phyloP scores from a whole-genome alignment of 2,113 vertebrate genomes.

The Choloepus hoffmanni region DNA sequence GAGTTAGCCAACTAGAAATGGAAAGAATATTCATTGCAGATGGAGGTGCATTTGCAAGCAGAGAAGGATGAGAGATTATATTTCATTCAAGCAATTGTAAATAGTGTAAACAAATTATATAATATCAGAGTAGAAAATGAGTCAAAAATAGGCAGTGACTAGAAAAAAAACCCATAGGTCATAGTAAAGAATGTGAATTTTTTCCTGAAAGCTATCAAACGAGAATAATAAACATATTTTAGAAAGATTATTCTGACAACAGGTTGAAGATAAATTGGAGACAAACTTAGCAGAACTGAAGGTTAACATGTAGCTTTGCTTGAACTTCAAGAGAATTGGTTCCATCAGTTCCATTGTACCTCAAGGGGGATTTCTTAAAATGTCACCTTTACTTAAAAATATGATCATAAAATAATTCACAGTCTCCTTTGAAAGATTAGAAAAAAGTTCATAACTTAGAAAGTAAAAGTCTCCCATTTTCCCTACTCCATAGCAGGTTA shows the following conservation, averaged over 20 bases:
- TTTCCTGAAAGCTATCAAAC: constrained; percentile 11
- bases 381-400: constrained; percentile 52
- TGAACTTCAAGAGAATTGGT: constrained; percentile 37
- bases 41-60: background rate
- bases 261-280: background rate
- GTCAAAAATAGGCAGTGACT: background rate
- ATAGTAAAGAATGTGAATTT: background rate
- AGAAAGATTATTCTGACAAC: constrained; percentile 18
- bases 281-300: background rate
- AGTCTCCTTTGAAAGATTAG: background rate
- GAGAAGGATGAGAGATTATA: background rate
- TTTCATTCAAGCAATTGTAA: background rate
- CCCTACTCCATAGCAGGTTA: background rate
- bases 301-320: background rate
- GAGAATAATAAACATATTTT: background rate
- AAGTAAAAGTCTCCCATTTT: background rate
- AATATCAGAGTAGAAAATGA: background rate
- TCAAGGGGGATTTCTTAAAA: background rate
- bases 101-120: background rate
- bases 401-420: background rate
- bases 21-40: background rate
- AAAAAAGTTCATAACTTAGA: background rate
- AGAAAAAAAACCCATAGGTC: background rate
- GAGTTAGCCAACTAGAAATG: background rate
- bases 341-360: background rate